Base-by-base conservation (phyloP, 2,797 vertebrate species). In the Pygocentrus nattereri region DNA sequence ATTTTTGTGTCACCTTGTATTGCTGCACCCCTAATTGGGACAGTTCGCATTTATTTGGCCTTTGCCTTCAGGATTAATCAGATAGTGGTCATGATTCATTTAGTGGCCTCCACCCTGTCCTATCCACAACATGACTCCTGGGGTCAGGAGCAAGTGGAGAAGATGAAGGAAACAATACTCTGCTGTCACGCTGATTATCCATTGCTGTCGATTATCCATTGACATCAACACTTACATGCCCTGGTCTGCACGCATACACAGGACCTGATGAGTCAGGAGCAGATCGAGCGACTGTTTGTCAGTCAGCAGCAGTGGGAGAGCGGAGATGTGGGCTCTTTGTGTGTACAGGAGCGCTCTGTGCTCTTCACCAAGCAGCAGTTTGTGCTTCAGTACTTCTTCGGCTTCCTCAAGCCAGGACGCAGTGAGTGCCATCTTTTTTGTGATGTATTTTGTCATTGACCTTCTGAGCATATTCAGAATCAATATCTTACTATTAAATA, bases 211-310 rank as follows among this genome's bases (percentile, higher is more conserved):
- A 10, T 68, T 44, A 68, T 13, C 38, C 12, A 12, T 44, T 21
- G 38, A 38, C 64, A 67, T 67, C 34, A 34, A 12, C 10, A 5
- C 65, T n/a, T 16, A 47, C n/a, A 44, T 15, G 8, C 12, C 19
- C 21, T 8, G 61, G 50, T 50, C 19, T 49, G 62, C 59, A 31
- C 82, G 19, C 61, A 23, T 76, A 25, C 31, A 4, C 83, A 96
- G 95, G 83, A 38, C n/a, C 13, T 95, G 84, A 93, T 95, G 93
- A 93, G 88, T 1, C 85, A 90, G 79, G 91, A 91, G 1, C 89
- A 88, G n/a, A 85, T 95, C 25, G 95, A 96, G 89, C 92, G 88
- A 86, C 85, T 96, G 87, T 94, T 95, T 74, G 89, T 92, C 87
- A 93, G 85, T 77, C 94, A 95, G 84, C 87, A 30, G 7, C 85